Conservation (phyloP, 1,140 invertebrate species). For the Sinonovacula constricta region DNA sequence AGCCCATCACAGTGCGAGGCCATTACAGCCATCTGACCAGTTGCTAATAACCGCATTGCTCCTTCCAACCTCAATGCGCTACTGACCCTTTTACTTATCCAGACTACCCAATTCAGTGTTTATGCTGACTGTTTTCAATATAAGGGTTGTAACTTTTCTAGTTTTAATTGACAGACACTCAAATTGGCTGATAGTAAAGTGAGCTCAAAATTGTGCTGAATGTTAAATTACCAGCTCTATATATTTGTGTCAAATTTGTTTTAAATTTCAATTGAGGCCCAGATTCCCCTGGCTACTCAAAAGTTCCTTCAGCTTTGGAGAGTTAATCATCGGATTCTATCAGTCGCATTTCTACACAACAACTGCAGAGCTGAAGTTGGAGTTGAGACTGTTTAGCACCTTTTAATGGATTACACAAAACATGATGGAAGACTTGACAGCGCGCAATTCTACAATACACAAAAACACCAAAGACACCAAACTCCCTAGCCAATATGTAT, state of each 20-base stretch:
- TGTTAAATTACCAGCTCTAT: too few species aligned
- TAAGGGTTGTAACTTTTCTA: too few species aligned
- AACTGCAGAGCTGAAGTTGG: not conserved
- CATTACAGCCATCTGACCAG: too few species aligned
- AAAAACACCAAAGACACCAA: not conserved
- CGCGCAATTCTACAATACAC: not conserved
- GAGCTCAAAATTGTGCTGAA: too few species aligned
- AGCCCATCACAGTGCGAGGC: too few species aligned
- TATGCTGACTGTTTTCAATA: not conserved
- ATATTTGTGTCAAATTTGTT: not conserved
- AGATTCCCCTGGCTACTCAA: not conserved
- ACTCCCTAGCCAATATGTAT: too few species aligned
- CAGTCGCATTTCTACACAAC: not conserved
- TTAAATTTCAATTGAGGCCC: not conserved
- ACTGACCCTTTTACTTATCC: too few species aligned
- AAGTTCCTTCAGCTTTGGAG: not conserved
- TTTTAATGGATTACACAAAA: conserved; percentile 39
- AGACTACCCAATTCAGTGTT: too few species aligned
- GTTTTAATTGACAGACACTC: too few species aligned
- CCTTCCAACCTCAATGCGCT: too few species aligned
- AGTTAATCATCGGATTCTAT: not conserved
- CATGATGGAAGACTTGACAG: too few species aligned
- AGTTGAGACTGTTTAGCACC: not conserved
- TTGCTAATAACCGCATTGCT: conserved; percentile 1
- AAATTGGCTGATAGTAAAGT: too few species aligned